Percentiles rank a stretch among this genome's conserved stretches.
phyloP scores from a whole-genome alignment of 2,113 vertebrate genomes.

The Chamaetylas fuelleborni region DNA sequence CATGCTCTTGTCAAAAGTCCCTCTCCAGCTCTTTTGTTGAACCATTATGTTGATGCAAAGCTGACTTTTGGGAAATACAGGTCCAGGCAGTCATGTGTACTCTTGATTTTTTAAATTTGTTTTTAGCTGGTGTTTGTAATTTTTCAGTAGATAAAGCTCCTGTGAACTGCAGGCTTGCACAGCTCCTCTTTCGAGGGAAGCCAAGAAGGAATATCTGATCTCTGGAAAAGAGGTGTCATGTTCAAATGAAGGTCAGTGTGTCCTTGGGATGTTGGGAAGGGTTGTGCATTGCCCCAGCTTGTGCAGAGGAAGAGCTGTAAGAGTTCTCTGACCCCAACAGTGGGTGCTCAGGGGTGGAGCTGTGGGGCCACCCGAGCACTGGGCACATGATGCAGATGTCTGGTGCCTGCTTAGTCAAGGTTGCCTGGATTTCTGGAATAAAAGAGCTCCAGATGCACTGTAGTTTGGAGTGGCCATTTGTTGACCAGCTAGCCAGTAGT shows the following conservation, averaged over 20 bases:
- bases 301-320: neutral
- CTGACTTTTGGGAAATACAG: neutral
- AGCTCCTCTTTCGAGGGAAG: neutral
- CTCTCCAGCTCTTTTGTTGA: neutral
- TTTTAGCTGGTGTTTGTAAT: neutral
- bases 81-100: neutral
- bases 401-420: neutral
- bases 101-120: neutral
- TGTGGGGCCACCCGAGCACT: fast-evolving
- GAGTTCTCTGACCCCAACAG: neutral
- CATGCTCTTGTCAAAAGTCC: neutral
- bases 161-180: neutral
- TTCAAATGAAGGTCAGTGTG: fast-evolving
- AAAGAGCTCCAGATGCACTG: neutral
- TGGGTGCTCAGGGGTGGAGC: neutral
- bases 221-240: neutral
- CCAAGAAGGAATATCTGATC: neutral
- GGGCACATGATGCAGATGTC: fast-evolving
- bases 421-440: neutral
- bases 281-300: fast-evolving
- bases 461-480: neutral
- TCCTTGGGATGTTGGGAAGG: neutral
- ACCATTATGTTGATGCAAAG: neutral
- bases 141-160: neutral
- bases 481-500: neutral